These are phyloP conservation scores for Anoplopoma fimbria DNA, from an alignment of 2,113 vertebrate species.

Conservation along the genomic window DNA sequence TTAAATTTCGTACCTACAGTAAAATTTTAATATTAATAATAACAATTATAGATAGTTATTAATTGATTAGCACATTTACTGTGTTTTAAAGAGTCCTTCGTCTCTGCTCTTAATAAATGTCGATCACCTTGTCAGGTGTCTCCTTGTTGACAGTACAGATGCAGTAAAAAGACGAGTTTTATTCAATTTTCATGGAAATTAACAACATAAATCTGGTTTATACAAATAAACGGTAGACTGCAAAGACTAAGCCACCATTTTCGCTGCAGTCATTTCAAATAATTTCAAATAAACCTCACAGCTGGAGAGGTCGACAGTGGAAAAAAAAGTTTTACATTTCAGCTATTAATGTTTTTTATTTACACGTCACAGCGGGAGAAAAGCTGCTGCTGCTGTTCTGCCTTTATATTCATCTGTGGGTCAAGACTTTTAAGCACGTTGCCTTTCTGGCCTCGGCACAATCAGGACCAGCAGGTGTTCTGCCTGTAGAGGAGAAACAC, in stretches of 20 bases:
- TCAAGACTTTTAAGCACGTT: slow-evolving; percentile 1
- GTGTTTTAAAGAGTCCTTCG: background rate
- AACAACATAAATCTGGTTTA: too few species aligned
- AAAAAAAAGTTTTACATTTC: slow-evolving; percentile 15
- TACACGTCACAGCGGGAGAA: background rate
- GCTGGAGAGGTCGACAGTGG: background rate
- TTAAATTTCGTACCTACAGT: background rate
- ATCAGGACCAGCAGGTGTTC: slow-evolving; percentile 43
- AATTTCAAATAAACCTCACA: background rate
- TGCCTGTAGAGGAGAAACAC: slow-evolving; percentile 12
- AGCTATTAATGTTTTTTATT: background rate
- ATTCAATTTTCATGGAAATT: background rate
- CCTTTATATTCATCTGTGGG: slow-evolving; percentile 25
- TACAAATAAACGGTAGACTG: background rate
- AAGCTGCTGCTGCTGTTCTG: background rate
- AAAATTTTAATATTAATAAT: background rate
- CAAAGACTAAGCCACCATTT: background rate
- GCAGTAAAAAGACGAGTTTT: background rate
- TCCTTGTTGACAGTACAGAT: background rate
- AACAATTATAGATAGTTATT: background rate
- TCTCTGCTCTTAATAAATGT: background rate
- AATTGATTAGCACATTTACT: background rate
- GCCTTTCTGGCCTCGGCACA: slow-evolving; percentile 14
- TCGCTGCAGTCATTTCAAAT: background rate
- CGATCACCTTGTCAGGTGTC: background rate